Base-by-base conservation (phyloP, 2,113 vertebrate genomes). In the Semnornis frantzii region DNA sequence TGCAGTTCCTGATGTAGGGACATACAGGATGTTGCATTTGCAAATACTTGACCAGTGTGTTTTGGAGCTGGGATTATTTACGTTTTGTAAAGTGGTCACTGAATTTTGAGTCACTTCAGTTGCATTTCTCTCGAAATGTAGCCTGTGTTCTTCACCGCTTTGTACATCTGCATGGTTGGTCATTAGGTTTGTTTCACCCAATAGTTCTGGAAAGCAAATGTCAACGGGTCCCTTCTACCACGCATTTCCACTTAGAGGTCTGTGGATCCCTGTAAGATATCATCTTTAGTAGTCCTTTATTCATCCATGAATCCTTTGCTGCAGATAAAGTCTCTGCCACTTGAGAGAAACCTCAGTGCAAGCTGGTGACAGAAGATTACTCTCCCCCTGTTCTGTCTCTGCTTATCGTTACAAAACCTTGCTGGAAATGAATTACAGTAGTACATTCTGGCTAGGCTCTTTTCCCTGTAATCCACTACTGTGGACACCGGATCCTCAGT, bases 401-500 rank as follows among this genome's bases (percentile, higher is more conserved):
- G 15, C 54, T 30, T 57, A 16, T 37, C 52, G 10, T 66, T 72
- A 9, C 28, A n/a, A 24, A 52, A 50, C 4, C 34, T 62, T 60
- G 19, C 48, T 60, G 64, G 17, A 71, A 52, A 30, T 6, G 15
- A 76, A 23, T 79, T 60, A 10, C 15, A 52, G n/a, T 37, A 42
- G 65, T 44, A 12, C 46, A 25, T 76, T 66, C 57, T 79, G 66
- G 28, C 27, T 52, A 48, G 34, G 31, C 78, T 71, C 17, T 73
- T 46, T 58, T 50, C 64, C 10, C 1, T 20, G 10, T 64, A 39
- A 24, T 42, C 18, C 9, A 24, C 42, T 68, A 34, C 55, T 30
- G 0, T 0, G 9, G 52, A 66, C 30, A n/a, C 44, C 63, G 14
- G 2, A 14, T 54, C 3, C 85, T 50, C 31, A 19, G 34, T 15